Percentiles rank a stretch among this genome's conserved stretches.
These are phyloP conservation scores for Urophycis tenuis DNA, from an alignment of 2,797 vertebrate species.

Conservation along the genomic window DNA sequence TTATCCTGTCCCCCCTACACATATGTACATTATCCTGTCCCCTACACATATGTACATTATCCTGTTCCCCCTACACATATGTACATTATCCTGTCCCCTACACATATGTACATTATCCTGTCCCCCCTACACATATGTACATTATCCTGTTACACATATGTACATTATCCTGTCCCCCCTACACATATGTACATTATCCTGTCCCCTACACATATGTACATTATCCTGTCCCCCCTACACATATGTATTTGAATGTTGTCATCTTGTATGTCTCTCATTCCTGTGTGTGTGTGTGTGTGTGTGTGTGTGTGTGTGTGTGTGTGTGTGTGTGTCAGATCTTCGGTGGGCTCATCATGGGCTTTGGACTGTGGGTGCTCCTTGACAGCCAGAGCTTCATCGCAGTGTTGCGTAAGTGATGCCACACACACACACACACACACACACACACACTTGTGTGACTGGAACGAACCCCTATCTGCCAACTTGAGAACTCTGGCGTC, in stretches of 20 bases:
- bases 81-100: no score
- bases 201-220: no score
- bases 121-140: no score
- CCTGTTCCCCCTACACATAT: no score
- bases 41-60: no score
- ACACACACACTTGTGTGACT: conserved; percentile 1
- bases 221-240: no score
- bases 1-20: no score
- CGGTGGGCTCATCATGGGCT: conserved; percentile 86
- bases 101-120: no score
- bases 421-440: conserved; percentile 13
- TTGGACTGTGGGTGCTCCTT: conserved; percentile 88
- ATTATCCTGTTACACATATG: no score
- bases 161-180: no score
- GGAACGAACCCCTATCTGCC: conserved; percentile 7
- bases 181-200: no score
- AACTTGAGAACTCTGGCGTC: not conserved
- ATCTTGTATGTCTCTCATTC: not conserved
- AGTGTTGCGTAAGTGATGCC: conserved; percentile 81
- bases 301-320: conserved; percentile 24
- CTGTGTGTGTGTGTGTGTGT: conserved; percentile 21
- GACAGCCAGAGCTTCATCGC: conserved; percentile 89
- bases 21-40: no score
- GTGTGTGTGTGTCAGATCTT: conserved; percentile 73
- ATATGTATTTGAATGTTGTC: not conserved